Conservation (phyloP, 2,113 vertebrate genomes). For the Atlantisia rogersi region DNA sequence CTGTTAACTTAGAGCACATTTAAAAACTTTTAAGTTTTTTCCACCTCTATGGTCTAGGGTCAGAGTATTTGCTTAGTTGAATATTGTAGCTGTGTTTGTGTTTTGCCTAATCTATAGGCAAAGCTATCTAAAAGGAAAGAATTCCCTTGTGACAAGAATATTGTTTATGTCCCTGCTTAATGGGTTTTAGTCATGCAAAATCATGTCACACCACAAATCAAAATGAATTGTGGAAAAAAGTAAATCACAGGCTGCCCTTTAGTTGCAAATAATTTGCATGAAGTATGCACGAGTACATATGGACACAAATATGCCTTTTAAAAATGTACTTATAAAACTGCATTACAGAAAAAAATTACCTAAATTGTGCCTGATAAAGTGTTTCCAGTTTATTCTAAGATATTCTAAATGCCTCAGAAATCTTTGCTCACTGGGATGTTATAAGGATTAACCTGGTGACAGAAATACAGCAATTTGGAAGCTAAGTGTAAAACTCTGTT, state of each 20-base stretch:
- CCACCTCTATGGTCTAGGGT: not conserved
- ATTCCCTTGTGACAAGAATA: not conserved
- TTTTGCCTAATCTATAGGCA: not conserved
- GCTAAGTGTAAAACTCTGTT: conserved; percentile 6
- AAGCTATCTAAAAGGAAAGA: not conserved
- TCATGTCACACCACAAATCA: not conserved
- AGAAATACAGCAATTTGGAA: conserved; percentile 30
- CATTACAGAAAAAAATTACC: not conserved
- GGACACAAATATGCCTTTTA: not conserved
- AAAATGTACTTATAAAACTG: not conserved
- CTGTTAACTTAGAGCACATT: not conserved
- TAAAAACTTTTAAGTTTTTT: not conserved
- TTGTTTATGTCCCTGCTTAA: not conserved
- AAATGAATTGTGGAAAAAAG: not conserved
- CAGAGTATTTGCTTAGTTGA: not conserved
- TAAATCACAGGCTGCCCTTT: not conserved
- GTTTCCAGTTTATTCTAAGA: not conserved
- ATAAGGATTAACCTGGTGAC: conserved; percentile 20
- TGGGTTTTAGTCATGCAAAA: not conserved
- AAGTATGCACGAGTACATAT: not conserved
- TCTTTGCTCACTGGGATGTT: not conserved
- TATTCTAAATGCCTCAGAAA: not conserved
- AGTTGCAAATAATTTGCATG: not conserved
- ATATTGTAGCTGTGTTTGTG: not conserved
- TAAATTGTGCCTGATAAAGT: not conserved